Conservation (phyloP, 1,140 invertebrate genomes). For the Carposina sasakii region DNA sequence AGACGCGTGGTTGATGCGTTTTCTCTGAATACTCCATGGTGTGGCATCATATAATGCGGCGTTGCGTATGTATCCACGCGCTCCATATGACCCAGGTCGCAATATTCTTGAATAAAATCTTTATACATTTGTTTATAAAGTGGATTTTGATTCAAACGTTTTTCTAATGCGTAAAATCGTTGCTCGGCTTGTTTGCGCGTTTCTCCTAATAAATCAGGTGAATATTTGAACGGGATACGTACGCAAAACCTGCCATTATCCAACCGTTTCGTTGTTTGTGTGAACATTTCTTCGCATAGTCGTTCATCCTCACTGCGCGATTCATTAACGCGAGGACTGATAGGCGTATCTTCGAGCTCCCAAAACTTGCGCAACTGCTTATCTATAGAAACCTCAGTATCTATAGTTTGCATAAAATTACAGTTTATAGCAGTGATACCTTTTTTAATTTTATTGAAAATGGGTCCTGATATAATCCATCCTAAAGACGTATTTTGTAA, state of each 20-base stretch:
- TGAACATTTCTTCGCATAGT: background rate
- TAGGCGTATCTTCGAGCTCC: background rate
- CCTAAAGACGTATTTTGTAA: background rate
- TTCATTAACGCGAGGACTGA: background rate
- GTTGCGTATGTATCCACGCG: background rate
- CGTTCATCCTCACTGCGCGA: background rate
- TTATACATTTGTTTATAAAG: background rate
- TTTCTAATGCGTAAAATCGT: too few relatives aligned
- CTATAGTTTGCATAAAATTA: constrained; percentile 7
- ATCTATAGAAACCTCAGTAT: too few relatives aligned
- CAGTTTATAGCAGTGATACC: too few relatives aligned
- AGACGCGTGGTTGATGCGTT: background rate
- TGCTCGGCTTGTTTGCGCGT: constrained; percentile 1
- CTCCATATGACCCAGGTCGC: background rate
- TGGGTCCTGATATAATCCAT: constrained; percentile 7
- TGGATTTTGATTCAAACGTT: too few relatives aligned
- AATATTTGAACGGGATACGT: constrained; percentile 5
- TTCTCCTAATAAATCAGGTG: background rate
- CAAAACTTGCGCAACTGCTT: background rate
- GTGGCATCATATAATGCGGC: background rate
- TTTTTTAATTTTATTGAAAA: constrained; percentile 1
- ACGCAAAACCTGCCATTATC: constrained; percentile 8
- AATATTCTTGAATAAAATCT: background rate
- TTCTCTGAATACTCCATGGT: background rate
- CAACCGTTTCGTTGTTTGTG: background rate